Evolutionary conservation across 2,113 vertebrate genomes (phyloP).

Genomic region (Coregonus clupeaformis): DNA sequence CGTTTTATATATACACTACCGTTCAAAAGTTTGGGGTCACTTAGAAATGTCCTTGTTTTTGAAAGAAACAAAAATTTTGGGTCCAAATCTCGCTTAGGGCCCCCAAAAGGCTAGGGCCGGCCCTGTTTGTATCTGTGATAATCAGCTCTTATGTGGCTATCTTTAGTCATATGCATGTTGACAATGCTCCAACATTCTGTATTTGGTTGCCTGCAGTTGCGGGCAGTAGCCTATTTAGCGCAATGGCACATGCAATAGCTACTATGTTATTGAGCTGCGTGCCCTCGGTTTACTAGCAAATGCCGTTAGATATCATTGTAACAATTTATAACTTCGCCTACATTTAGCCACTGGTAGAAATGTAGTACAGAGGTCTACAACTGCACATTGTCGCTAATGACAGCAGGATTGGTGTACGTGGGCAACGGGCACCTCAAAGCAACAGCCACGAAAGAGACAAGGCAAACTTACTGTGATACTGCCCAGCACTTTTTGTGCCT

Average conservation of each 20-base stretch:
- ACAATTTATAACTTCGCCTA: not conserved
- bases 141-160: not conserved
- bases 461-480: slow-evolving; percentile 86
- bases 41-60: no score
- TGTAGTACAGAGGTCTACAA: no score
- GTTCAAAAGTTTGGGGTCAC: no score
- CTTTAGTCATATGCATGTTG: not conserved
- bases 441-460: not conserved
- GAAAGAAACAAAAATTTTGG: no score
- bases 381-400: no score
- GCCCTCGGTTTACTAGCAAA: not conserved
- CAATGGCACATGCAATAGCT: not conserved
- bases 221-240: not conserved
- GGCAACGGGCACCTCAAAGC: not conserved
- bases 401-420: no score
- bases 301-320: no score
- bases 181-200: not conserved
- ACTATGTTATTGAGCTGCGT: not conserved
- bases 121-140: not conserved
- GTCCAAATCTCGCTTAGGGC: no score
- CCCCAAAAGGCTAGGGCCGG: no score
- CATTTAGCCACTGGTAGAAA: not conserved
- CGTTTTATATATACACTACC: no score
- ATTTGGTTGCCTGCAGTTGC: no score
- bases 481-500: slow-evolving; percentile 77